phyloP scores from a whole-genome alignment of 2,113 vertebrate species.

The Centrocercus urophasianus region DNA sequence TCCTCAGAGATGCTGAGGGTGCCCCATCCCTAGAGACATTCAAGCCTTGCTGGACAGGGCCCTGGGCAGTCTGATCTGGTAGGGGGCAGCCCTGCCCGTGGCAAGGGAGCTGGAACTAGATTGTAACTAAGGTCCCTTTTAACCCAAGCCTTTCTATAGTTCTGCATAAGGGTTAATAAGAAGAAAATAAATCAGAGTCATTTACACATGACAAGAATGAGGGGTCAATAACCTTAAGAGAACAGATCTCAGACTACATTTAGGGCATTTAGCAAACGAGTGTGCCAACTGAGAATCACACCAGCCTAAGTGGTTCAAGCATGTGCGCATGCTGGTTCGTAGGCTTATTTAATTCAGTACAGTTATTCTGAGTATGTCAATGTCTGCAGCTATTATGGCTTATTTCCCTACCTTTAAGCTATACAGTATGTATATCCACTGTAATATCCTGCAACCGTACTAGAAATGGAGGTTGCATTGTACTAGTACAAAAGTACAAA shows the following conservation, averaged over 20 bases:
- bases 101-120: not conserved
- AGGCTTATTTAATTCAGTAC: not conserved
- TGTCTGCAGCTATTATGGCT: not conserved
- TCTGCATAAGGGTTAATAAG: not conserved
- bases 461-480: not conserved
- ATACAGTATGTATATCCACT: not conserved
- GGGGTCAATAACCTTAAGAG: not conserved
- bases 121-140: not conserved
- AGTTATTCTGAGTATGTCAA: not conserved
- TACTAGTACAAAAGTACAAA: not conserved
- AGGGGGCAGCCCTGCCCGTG: not conserved
- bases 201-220: not conserved
- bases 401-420: not conserved
- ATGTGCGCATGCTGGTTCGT: rapidly evolving
- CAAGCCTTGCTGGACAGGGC: not conserved
- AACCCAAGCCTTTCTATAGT: not conserved
- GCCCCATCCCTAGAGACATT: not conserved
- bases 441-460: not conserved
- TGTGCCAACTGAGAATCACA: not conserved
- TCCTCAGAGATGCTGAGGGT: not conserved
- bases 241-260: not conserved
- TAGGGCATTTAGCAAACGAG: not conserved
- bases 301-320: not conserved
- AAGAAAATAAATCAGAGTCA: not conserved
- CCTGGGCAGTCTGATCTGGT: not conserved